Base-by-base conservation (phyloP, 92 coral and sea anemone genomes). In the Porites evermanni region DNA sequence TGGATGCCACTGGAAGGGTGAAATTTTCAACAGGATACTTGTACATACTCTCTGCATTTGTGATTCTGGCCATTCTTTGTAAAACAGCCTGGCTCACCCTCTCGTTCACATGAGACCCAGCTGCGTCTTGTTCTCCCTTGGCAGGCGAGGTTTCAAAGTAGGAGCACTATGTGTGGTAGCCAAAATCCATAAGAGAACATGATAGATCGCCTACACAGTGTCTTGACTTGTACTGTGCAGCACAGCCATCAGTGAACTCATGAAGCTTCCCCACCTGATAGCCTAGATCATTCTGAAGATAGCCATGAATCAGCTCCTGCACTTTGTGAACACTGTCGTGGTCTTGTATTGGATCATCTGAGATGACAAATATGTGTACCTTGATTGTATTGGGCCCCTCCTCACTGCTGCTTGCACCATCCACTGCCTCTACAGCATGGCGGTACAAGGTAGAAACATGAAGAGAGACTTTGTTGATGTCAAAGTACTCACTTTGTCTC, bases 11-110 rank as follows among this genome's bases (percentile, higher is more conserved):
- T 2, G 38, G 38, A 32, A 32, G 38, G 38, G 38, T 32, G 38
- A 32, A 32, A 32, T 32, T 32, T 32, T 32, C 3, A 32, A 32
- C 38, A 13, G 47, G 11, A 50, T 2, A 75, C 17, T 75, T 32
- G 21, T 75, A 75, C 85, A 81, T 81, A 21, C 65, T 69, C 24
- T 69, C 47, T 1, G 64, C 63, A 50, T 29, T 18, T 2, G 9
- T 65, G 64, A 79, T 79, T 12, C 59, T 80, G 23, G 75, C 75
- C 17, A 16, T 72, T 72, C 86, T 56, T 11, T 51, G 86, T 1
- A 72, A 53, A 8, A 82, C 87, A 23, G 87, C 87, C 72, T 83
- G 87, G 65, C 79, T 83, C 4, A 83, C 79, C 16, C 59, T 70
- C 29, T 32, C 3, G 3, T 32, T 32, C 38, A 32, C 38, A 2